These are phyloP conservation scores for Aphrophora alni DNA, from an alignment of 2,888 invertebrate species.

Conservation along the genomic window DNA sequence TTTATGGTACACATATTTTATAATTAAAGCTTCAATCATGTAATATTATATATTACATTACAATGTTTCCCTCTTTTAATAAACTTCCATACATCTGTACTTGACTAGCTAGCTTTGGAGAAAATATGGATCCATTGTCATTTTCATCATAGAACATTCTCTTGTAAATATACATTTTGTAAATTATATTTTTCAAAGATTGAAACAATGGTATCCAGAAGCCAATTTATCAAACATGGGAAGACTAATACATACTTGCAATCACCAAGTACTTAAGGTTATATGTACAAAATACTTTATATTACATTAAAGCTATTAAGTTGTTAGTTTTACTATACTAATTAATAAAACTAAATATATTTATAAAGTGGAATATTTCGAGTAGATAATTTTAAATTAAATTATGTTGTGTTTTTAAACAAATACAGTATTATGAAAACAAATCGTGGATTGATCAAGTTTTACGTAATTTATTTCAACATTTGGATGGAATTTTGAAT, in stretches of 20 bases:
- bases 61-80: background rate
- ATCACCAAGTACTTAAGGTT: background rate
- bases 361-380: background rate
- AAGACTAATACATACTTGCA: background rate
- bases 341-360: background rate
- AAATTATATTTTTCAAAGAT: background rate
- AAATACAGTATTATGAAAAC: background rate
- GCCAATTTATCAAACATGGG: background rate
- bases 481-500: background rate
- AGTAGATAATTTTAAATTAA: too few relatives aligned
- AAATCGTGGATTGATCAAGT: background rate
- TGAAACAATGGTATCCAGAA: background rate
- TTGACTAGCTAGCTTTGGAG: conserved; percentile 38
- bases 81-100: conserved; percentile 20
- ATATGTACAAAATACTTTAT: background rate
- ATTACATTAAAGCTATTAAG: background rate
- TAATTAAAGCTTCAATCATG: conserved; percentile 31
- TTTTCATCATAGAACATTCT: background rate
- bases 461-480: background rate
- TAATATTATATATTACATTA: conserved; percentile 24
- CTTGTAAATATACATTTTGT: background rate
- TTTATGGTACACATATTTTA: background rate
- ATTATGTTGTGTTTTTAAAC: too few relatives aligned
- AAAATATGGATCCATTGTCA: conserved; percentile 4
- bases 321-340: background rate